Evolutionary conservation across 2,113 vertebrate genomes (phyloP).

Genomic region (Cavia aperea): DNA sequence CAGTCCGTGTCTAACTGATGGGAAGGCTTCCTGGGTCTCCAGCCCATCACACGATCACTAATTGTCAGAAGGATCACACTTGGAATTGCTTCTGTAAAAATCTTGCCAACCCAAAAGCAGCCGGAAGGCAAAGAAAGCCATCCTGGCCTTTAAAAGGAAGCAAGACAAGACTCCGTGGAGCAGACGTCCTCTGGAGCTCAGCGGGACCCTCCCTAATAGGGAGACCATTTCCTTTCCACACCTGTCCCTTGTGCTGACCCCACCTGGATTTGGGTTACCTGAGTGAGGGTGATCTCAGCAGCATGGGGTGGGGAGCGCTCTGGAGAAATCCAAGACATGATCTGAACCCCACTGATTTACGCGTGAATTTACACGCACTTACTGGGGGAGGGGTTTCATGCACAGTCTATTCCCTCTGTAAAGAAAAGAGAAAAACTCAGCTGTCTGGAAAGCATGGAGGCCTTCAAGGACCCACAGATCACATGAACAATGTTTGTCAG

Average conservation of each 20-base stretch:
- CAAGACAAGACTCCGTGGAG: neutral
- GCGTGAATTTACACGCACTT: fast-evolving
- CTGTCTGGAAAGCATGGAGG: neutral
- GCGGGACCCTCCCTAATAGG: neutral
- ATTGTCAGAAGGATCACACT: neutral
- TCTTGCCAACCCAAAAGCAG: fast-evolving
- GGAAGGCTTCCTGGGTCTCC: neutral
- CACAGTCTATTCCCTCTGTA: neutral
- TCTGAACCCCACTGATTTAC: neutral
- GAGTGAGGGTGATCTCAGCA: neutral
- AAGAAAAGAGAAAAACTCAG: neutral
- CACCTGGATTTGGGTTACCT: fast-evolving
- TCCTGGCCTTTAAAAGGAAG: neutral
- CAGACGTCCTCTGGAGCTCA: neutral
- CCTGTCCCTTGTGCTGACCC: neutral
- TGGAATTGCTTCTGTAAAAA: neutral
- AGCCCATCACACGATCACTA: fast-evolving
- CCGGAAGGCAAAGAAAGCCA: neutral
- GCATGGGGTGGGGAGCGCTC: fast-evolving
- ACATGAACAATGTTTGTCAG: neutral
- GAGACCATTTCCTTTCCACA: neutral
- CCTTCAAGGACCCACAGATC: neutral
- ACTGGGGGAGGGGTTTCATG: neutral
- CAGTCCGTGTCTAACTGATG: neutral
- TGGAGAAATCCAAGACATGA: neutral